Conservation (phyloP, 2,797 vertebrate genomes). For the Chaenodraco wilsoni region DNA sequence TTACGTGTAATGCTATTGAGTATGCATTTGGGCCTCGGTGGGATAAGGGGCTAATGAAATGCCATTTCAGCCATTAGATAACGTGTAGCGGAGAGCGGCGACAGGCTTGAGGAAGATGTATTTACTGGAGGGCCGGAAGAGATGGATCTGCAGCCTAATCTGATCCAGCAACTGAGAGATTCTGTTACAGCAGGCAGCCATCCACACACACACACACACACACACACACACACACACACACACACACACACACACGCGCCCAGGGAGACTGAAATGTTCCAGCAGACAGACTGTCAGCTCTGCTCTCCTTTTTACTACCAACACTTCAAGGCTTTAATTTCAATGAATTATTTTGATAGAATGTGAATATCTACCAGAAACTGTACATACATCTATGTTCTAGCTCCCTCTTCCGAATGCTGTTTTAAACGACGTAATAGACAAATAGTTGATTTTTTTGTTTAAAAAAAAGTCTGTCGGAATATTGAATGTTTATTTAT, state of each 20-base stretch:
- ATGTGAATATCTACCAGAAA: slow-evolving; percentile 74
- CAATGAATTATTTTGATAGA: slow-evolving; percentile 79
- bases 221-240: slow-evolving; percentile 8
- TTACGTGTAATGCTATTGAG: slow-evolving; percentile 95
- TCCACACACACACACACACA: neutral
- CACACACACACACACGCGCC: slow-evolving; percentile 3
- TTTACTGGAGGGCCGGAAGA: slow-evolving; percentile 85
- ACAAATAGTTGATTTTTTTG: slow-evolving; percentile 62
- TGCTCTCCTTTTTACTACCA: slow-evolving; percentile 65
- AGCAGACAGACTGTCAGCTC: slow-evolving; percentile 42
- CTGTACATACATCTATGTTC: slow-evolving; percentile 78
- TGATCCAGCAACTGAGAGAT: slow-evolving; percentile 70
- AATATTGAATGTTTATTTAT: slow-evolving; percentile 78
- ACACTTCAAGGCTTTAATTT: slow-evolving; percentile 69
- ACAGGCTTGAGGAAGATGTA: slow-evolving; percentile 87
- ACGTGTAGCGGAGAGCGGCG: slow-evolving; percentile 73
- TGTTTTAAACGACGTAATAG: slow-evolving; percentile 69
- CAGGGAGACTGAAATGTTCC: slow-evolving; percentile 6
- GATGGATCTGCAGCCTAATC: slow-evolving; percentile 88
- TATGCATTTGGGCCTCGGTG: slow-evolving; percentile 92
- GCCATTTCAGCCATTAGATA: slow-evolving; percentile 95
- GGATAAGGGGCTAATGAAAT: slow-evolving; percentile 98
- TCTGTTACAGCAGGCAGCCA: slow-evolving; percentile 48
- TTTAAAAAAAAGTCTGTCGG: slow-evolving; percentile 58
- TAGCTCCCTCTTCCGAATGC: slow-evolving; percentile 79